Evolutionary conservation across 64 coral and sea anemone species (phyloP), one percentile per base, ranked within the genome.

Genomic region (Cladopsammia gracilis): DNA sequence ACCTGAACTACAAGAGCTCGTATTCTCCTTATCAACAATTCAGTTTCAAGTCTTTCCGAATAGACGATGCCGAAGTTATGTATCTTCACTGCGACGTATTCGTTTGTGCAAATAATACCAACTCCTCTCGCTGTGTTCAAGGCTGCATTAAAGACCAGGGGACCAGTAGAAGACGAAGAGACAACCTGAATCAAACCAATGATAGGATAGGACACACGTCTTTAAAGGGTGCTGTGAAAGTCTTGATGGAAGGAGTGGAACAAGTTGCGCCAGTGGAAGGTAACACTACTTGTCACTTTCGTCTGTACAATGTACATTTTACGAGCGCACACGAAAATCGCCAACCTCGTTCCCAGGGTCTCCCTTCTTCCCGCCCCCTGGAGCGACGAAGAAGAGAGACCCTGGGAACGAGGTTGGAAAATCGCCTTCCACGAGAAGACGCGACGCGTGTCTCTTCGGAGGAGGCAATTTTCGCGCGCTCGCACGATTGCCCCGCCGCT

Each of bases 81-180:
- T 93, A 93, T 64, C 82, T 93, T 78, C 91, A 93, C 59, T 93
- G 91, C 19, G 91, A 93, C 6, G 91, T 87, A 0, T 18, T 66
- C n/a, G 70, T 93, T 1, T 93, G 91, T 26, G 57, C 83, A 13
- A 69, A 87, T 4, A 25, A 76, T 19, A 65, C 73, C 59, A 93
- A 93, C 34, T 49, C 82, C 0, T 65, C 91, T 9, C 80, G 91
- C 10, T 93, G 91, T 65, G 46, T 60, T n/a, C 70, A 86, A 48
- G 91, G 70, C 26, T 93, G 91, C 57, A 15, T 25, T 3, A 8
- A 83, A 50, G 42, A 83, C 8, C 4, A 56, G 5, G 77, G 77
- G 20, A 67, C 9, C 60, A 83, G 9, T 3, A 66, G 80, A 49
- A 46, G 61, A 11, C 59, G 62, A 43, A 10, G 80, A 22, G 80